A percentile compares a stretch with the other conserved stretches of the same genome.
phyloP scores from a whole-genome alignment of 2,797 vertebrate species.

The Enteromius thamalakanensis region DNA sequence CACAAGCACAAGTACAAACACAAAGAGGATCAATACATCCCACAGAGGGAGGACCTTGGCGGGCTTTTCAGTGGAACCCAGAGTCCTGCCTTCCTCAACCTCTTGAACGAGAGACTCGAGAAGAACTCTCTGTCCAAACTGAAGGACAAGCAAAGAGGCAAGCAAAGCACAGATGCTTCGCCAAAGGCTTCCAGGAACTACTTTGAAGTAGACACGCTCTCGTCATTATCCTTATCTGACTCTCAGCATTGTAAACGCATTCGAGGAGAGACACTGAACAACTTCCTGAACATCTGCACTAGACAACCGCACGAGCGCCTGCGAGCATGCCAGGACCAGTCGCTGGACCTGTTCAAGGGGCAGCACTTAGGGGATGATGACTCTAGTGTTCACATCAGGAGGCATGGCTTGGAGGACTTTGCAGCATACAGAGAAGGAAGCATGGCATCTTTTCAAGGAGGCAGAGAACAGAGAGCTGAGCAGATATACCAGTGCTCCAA shows the following conservation, averaged over 20 bases:
- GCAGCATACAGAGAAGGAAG: conserved; percentile 89
- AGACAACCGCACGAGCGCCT: conserved; percentile 81
- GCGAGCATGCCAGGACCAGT: conserved; percentile 73
- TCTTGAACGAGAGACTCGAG: conserved; percentile 82
- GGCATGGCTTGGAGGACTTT: conserved; percentile 88
- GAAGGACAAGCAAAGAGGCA: conserved; percentile 90
- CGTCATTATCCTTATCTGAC: conserved; percentile 87
- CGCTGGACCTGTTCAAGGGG: conserved; percentile 83
- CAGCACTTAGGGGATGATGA: conserved; percentile 83
- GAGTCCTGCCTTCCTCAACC: conserved; percentile 84
- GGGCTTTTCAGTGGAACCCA: conserved; percentile 91
- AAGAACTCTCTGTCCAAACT: conserved; percentile 85
- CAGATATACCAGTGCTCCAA: conserved; percentile 81
- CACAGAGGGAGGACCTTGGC: conserved; percentile 87
- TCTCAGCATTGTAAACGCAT: conserved; percentile 89
- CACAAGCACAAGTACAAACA: conserved; percentile 99
- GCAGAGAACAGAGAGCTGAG: conserved; percentile 79
- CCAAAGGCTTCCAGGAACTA: conserved; percentile 82
- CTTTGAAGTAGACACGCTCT: conserved; percentile 91
- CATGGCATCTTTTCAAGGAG: conserved; percentile 88
- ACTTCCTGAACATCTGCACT: conserved; percentile 86
- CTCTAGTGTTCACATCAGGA: conserved; percentile 79
- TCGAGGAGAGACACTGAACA: conserved; percentile 82
- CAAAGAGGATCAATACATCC: conserved; percentile 91
- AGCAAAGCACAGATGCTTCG: conserved; percentile 64